These are phyloP conservation scores for Aphis gossypii DNA, from an alignment of 1,140 invertebrate genomes.

Conservation along the genomic window DNA sequence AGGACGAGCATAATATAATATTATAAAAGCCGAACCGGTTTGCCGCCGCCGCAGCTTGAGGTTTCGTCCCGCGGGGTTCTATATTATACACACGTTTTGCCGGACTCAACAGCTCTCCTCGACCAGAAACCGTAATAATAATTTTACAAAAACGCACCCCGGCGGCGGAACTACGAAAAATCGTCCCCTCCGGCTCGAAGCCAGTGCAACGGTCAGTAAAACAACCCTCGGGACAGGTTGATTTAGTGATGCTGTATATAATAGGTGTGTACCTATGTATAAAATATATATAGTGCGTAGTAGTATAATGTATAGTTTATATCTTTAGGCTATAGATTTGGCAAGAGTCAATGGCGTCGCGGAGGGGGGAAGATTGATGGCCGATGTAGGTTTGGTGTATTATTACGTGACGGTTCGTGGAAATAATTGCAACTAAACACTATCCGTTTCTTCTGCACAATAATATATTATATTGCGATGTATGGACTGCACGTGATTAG, in stretches of 20 bases:
- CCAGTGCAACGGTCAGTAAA: not conserved
- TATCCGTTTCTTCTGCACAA: not conserved
- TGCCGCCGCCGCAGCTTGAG: not conserved
- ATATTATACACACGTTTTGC: not conserved
- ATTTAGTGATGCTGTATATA: not conserved
- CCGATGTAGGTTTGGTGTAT: not conserved
- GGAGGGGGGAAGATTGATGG: no score
- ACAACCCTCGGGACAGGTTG: conserved; percentile 30
- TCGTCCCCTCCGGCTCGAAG: not conserved
- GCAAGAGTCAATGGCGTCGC: not conserved
- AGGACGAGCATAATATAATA: not conserved
- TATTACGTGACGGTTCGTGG: not conserved
- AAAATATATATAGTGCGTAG: not conserved
- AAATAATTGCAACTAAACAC: conserved; percentile 2
- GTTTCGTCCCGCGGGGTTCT: not conserved
- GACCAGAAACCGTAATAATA: not conserved
- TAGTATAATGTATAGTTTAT: not conserved
- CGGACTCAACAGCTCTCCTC: not conserved
- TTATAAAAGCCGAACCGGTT: conserved; percentile 24
- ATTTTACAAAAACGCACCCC: conserved; percentile 13
- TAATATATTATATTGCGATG: not conserved
- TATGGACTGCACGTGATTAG: not conserved
- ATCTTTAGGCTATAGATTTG: not conserved
- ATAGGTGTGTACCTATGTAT: not conserved
- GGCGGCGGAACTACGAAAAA: conserved; percentile 21